Evolutionary conservation across 2,797 vertebrate species (phyloP), one percentile per base, ranked within the genome.

Genomic region (Rhinophrynus dorsalis): DNA sequence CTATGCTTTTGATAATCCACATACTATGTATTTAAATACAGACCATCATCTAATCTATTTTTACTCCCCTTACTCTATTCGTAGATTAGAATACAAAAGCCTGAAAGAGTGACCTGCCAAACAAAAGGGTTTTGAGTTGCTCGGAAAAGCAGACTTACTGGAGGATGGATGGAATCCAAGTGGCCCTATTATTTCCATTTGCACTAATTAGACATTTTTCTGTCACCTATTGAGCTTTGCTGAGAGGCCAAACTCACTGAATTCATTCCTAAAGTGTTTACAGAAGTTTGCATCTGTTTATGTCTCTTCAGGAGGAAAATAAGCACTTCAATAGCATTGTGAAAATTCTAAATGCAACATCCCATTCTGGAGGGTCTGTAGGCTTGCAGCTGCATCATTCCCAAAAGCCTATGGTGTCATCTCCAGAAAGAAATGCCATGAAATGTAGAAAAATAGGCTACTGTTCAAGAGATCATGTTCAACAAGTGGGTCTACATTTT

Each of bases 161-260:
- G 82, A 89, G 86, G 83, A 84, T 90, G 89, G 89, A 90, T 85
- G 81, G 86, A 88, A 90, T 89, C 90, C 90, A 91, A 91, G 90
- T 91, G 90, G 89, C 85, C 83, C 89, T 90, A 89, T 92, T 91
- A 89, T 92, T 89, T 89, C 89, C 88, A 89, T 88, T 90, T 89
- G 89, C 90, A 87, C 89, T 92, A 92, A 92, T 92, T 91, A 92
- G 90, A 92, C 90, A 91, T 91, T 92, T 92, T 92, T 90, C 90
- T 91, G 89, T 91, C 89, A 86, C 88, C 89, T 83, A 88, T 88
- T 91, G 89, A 91, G 85, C 79, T 85, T 85, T 69, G 83, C 89
- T 89, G 88, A 89, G 88, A 91, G 89, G 90, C 89, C 90, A 91
- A 90, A 91, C 88, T 90, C 88, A 81, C 89, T 87, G 89, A 90